phyloP scores from a whole-genome alignment of 1,140 invertebrate genomes.

The Drosophila elegans region DNA sequence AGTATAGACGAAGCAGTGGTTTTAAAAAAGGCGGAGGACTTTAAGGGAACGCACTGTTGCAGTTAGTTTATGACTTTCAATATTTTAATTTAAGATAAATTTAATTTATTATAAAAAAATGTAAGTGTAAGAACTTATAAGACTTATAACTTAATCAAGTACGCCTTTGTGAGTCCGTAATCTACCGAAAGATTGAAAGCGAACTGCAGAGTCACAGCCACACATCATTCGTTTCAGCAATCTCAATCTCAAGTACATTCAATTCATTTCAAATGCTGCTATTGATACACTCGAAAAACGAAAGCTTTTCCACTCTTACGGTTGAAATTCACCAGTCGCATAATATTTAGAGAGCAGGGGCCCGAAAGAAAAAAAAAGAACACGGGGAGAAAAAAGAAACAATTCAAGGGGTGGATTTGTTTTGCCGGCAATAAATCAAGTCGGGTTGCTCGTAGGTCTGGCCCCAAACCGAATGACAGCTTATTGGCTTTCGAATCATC shows the following conservation, averaged over 20 bases:
- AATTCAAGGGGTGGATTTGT: conserved; percentile 71
- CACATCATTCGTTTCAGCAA: conserved; percentile 56
- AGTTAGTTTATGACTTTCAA: too few relatives aligned
- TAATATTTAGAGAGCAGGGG: conserved; percentile 47
- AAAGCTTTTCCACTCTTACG: conserved; percentile 53
- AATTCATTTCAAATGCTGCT: conserved; percentile 54
- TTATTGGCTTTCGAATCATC: conserved; percentile 79
- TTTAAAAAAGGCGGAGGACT: too few relatives aligned
- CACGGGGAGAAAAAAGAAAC: conserved; percentile 21
- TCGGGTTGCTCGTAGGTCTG: conserved; percentile 54
- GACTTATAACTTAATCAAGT: background rate
- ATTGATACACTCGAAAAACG: conserved; percentile 58
- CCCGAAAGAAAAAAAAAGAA: conserved; percentile 8
- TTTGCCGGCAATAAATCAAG: conserved; percentile 79
- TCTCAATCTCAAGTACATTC: conserved; percentile 57
- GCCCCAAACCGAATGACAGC: conserved; percentile 72
- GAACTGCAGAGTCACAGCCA: conserved; percentile 35
- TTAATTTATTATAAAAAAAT: too few relatives aligned
- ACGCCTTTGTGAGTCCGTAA: conserved; percentile 5
- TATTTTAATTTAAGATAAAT: too few relatives aligned
- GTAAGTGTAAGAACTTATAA: too few relatives aligned
- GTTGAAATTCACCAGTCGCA: conserved; percentile 44
- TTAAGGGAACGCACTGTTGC: too few relatives aligned
- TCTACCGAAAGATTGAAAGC: conserved; percentile 6
- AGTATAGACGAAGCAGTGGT: background rate